Base-by-base conservation (phyloP, 1,140 invertebrate genomes). In the Laodelphax striatellus region DNA sequence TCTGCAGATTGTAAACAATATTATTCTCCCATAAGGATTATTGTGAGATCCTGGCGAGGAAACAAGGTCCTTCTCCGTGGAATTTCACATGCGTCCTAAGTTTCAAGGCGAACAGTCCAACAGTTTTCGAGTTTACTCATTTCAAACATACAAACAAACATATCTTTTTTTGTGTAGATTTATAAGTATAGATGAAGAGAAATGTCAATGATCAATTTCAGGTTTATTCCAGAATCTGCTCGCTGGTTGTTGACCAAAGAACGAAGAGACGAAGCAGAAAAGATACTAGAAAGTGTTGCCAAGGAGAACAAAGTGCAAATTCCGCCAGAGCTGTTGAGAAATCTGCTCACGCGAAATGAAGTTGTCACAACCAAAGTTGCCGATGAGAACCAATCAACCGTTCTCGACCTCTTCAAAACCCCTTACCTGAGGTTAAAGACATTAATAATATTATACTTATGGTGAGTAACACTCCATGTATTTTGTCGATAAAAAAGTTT, bases 151-250 rank as follows among this genome's bases (percentile, higher is more conserved):
- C n/a, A n/a, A n/a, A n/a, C n/a, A n/a, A n/a, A n/a, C n/a, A n/a
- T n/a, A n/a, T n/a, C n/a, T n/a, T n/a, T n/a, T n/a, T n/a, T n/a
- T n/a, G n/a, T n/a, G n/a, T n/a, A n/a, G n/a, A n/a, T n/a, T n/a
- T n/a, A n/a, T n/a, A n/a, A n/a, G n/a, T n/a, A n/a, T n/a, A n/a
- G n/a, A 38, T 38, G 34, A 38, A 8, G 34, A 11, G 34, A 38
- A 31, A 31, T 31, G 28, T 9, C 28, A 31, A 38, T 38, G 34
- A 38, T 38, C 34, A 38, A 38, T 38, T 59, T 58, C 17, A 83
- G 81, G 80, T 84, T 90, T 63, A 84, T 90, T 69, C 89, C 89
- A 2, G 90, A 92, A 71, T 91, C 88, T 5, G 82, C 84, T 1
- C 78, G 89, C 62, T 92, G 89, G 89, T 70, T 92, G 14, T 70